Evolutionary conservation across 2,797 vertebrate species (phyloP).

Genomic region (Mus spretus): DNA sequence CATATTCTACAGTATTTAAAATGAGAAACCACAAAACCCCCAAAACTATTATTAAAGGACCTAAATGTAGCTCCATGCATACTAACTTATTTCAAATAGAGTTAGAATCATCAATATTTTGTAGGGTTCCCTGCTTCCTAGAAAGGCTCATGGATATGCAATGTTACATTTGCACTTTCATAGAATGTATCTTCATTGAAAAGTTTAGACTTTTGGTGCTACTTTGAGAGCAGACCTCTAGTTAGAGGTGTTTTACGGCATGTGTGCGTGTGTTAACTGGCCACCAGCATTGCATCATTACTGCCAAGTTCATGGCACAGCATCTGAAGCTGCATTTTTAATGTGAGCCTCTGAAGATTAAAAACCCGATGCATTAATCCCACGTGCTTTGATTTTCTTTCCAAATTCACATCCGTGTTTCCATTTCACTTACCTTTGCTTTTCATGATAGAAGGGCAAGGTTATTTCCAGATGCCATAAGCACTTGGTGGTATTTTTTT

Average conservation of each 20-base stretch:
- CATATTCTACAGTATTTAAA: slow-evolving; percentile 52
- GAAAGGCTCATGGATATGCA: slow-evolving; percentile 39
- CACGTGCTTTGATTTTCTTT: slow-evolving; percentile 32
- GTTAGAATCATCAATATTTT: slow-evolving; percentile 57
- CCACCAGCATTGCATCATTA: slow-evolving; percentile 65
- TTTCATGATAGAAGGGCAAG: slow-evolving; percentile 73
- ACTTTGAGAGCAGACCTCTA: slow-evolving; percentile 57
- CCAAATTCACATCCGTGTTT: slow-evolving; percentile 73
- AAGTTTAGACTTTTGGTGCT: slow-evolving; percentile 45
- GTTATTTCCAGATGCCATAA: slow-evolving; percentile 77
- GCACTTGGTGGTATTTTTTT: slow-evolving; percentile 43
- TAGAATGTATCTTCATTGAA: slow-evolving; percentile 60
- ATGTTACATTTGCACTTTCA: background rate
- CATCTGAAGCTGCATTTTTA: slow-evolving; percentile 75
- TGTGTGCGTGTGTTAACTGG: slow-evolving; percentile 1
- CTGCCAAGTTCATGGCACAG: slow-evolving; percentile 77
- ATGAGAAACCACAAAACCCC: background rate
- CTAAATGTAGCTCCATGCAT: slow-evolving; percentile 64
- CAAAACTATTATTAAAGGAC: slow-evolving; percentile 54
- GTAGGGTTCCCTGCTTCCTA: slow-evolving; percentile 63
- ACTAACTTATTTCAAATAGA: slow-evolving; percentile 75
- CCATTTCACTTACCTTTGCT: slow-evolving; percentile 80
- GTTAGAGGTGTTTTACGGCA: slow-evolving; percentile 25
- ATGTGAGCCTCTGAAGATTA: slow-evolving; percentile 55
- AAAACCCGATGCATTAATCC: slow-evolving; percentile 72